Conservation (phyloP, 2,113 vertebrate genomes). For the Nesoenas mayeri region DNA sequence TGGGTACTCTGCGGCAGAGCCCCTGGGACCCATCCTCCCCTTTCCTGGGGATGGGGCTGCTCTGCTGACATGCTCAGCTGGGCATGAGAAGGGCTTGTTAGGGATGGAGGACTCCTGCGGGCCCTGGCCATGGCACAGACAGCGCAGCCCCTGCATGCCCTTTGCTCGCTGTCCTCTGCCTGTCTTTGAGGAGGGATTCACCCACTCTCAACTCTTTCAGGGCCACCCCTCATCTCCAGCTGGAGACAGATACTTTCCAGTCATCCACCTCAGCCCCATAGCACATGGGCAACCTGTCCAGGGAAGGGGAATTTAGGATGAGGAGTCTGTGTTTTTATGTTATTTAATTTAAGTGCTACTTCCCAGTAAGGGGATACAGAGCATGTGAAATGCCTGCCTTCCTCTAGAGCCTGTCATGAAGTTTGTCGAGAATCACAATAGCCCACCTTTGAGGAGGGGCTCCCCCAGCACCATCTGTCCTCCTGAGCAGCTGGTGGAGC, state of each 20-base stretch:
- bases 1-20: not conserved
- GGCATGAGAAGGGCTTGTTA: not conserved
- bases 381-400: not conserved
- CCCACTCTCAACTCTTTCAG: not conserved
- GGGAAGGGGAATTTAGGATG: not conserved
- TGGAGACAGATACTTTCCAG: not conserved
- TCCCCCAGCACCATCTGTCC: not conserved
- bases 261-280: not conserved
- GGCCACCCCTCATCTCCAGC: not conserved
- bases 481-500: not conserved
- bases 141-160: not conserved
- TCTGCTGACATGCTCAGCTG: not conserved
- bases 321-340: not conserved
- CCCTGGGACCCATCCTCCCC: not conserved
- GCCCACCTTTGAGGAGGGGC: not conserved
- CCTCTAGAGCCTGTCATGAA: not conserved
- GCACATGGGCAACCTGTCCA: accelerated
- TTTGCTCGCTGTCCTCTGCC: accelerated
- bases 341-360: not conserved
- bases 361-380: not conserved
- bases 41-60: not conserved
- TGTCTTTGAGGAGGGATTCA: not conserved
- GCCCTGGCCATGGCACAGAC: not conserved
- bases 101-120: not conserved
- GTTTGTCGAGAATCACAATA: not conserved